Base-by-base conservation (phyloP, 2,113 vertebrate genomes). In the Sceloporus undulatus region DNA sequence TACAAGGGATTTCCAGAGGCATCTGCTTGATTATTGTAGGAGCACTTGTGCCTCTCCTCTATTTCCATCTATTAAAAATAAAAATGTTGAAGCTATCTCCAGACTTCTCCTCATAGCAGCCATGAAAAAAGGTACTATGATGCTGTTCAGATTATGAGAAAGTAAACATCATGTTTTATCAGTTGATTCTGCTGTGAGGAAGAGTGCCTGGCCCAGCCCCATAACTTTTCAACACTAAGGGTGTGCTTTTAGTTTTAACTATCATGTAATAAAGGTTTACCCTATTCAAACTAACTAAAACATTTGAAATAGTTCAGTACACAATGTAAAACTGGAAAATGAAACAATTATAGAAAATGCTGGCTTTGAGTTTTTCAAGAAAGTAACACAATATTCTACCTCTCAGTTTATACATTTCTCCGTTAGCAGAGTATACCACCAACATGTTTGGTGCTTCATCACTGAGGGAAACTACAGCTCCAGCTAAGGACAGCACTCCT, bases 391-490 rank as follows among this genome's bases (percentile, higher is more conserved):
- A 40, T 62, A 16, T 87, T 91, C 0, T 97, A 99, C 99, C 99
- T 99, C 98, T 96, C 91, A 99, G 96, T 88, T 99, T 99, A 92
- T 98, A 99, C 94, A 98, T 96, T 95, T 99, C 98, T 86, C 98
- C 98, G 8, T 94, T 98, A 89, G 98, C 97, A 25, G 98, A 97
- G 93, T 98, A 97, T 85, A 99, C 97, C 6, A 98, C 96, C 94
- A 99, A 94, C 98, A 99, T 99, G 95, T 98, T 97, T 2, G 98
- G 98, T 0, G 97, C 98, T 95, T 99, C 98, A 16, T 99, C 98
- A 0, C 99, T 98, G 87, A 95, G 95, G 0, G 96, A 98, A 90
- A 99, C 98, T 0, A 98, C 97, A 90, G 99, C 98, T 68, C 99
- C 99, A 1, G 98, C 97, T 85, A 99, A 95, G 79, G 98, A 98